Evolutionary conservation across 2,113 vertebrate species (phyloP).

Genomic region (Ifrita kowaldi): DNA sequence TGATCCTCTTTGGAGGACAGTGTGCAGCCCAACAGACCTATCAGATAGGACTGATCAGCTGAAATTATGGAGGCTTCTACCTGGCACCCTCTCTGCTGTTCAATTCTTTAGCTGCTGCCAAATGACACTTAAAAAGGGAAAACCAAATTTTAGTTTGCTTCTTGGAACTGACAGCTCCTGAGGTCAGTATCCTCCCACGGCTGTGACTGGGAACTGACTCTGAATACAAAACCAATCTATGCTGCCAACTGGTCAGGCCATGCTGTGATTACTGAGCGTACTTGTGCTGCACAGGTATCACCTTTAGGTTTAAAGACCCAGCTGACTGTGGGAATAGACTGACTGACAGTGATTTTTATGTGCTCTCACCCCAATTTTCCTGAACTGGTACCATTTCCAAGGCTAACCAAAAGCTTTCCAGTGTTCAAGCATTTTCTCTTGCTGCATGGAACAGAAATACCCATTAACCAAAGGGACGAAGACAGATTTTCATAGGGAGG

Average conservation of each 20-base stretch:
- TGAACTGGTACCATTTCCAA: background rate
- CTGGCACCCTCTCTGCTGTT: background rate
- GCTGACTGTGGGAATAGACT: background rate
- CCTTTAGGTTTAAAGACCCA: background rate
- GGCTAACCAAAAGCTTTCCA: background rate
- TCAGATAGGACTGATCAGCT: background rate
- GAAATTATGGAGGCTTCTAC: background rate
- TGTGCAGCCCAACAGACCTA: background rate
- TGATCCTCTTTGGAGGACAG: background rate
- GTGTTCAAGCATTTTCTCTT: background rate
- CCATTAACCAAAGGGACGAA: background rate
- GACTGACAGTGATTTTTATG: accelerated
- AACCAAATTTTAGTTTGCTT: background rate
- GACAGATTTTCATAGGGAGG: background rate
- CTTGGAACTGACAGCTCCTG: background rate
- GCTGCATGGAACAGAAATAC: background rate
- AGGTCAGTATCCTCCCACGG: background rate
- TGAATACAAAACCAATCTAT: background rate
- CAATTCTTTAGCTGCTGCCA: background rate
- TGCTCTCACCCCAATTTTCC: background rate
- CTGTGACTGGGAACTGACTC: background rate
- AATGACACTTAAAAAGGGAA: background rate
- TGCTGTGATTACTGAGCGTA: background rate
- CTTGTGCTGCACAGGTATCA: background rate
- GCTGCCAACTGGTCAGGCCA: background rate